Conservation (phyloP, 2,888 invertebrate species). For the Epinotia nisella region DNA sequence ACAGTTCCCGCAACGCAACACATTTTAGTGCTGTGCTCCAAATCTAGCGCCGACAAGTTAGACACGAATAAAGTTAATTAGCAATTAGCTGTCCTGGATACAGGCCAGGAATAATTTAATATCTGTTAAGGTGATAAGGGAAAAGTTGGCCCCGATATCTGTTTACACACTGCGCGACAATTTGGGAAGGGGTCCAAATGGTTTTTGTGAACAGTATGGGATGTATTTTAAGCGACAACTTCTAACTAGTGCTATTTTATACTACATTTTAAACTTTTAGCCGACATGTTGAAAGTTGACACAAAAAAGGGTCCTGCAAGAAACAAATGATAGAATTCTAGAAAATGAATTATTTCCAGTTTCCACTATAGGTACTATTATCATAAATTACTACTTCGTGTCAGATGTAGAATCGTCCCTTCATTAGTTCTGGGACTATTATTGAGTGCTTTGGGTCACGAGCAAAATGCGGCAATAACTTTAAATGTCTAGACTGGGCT, state of each 20-base stretch:
- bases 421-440: background rate
- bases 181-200: constrained; percentile 37
- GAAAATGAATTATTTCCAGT: too few relatives aligned
- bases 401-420: constrained; percentile 17
- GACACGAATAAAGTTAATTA: constrained; percentile 32
- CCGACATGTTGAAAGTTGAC: too few relatives aligned
- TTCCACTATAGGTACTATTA: too few relatives aligned
- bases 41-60: constrained; percentile 28
- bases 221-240: constrained; percentile 13
- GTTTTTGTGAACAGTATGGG: constrained; percentile 9
- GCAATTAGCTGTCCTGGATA: constrained; percentile 36
- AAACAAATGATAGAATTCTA: too few relatives aligned
- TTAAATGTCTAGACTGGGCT: constrained; percentile 34
- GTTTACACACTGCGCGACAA: constrained; percentile 18
- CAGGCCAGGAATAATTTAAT: constrained; percentile 29
- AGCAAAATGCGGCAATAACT: constrained; percentile 20
- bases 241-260: background rate
- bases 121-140: constrained; percentile 35
- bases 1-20: background rate
- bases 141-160: constrained; percentile 14
- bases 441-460: constrained; percentile 28
- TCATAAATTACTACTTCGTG: background rate
- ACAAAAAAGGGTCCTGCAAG: too few relatives aligned
- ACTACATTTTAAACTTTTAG: too few relatives aligned
- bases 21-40: constrained; percentile 21